Base-by-base conservation (phyloP, 2,113 vertebrate species). In the Phocoena sinus region DNA sequence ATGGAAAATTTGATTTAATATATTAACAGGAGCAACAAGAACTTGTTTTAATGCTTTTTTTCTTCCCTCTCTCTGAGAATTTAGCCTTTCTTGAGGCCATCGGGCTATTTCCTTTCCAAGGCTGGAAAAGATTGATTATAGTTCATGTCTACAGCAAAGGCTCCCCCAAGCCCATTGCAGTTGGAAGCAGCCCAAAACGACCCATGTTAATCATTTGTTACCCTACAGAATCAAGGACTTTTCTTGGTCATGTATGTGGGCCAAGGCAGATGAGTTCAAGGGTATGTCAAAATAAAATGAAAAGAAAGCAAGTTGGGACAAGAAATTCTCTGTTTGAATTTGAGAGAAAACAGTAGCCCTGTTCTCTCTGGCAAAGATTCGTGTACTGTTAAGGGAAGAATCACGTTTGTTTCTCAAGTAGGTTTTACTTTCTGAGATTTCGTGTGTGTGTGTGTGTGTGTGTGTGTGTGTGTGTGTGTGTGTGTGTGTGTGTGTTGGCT, bases 71-170 rank as follows among this genome's bases (percentile, higher is more conserved):
- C 71, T 93, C 80, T 92, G 93, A 97, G 97, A 96, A 82, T 93
- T 96, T 89, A 85, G 77, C 0, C 9, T 98, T 98, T 94, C 90
- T 96, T 94, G 74, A 89, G 90, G 80, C 81, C 96, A 96, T 81
- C 97, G 95, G 96, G 94, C 80, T 97, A 82, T 93, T 98, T 96
- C 94, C 87, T 97, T 98, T 98, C 58, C 93, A 97, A 96, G 70
- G 89, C 92, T 90, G 56, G 90, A 38, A 71, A 91, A 97, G 96
- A 98, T 89, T 95, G 91, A 97, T 97, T 98, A 87, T 0, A 36
- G 38, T 97, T 98, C 89, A 87, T 80, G 90, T 95, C 96, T 97
- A 31, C 81, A 93, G 38, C 76, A 65, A 94, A 96, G 63, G 0
- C 13, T 65, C 36, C 47, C 10, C 31, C 20, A 26, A 68, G 36